Evolutionary conservation across 2,888 invertebrate species (phyloP), one percentile per base, ranked within the genome.

Genomic region (Leptopilina myrica): DNA sequence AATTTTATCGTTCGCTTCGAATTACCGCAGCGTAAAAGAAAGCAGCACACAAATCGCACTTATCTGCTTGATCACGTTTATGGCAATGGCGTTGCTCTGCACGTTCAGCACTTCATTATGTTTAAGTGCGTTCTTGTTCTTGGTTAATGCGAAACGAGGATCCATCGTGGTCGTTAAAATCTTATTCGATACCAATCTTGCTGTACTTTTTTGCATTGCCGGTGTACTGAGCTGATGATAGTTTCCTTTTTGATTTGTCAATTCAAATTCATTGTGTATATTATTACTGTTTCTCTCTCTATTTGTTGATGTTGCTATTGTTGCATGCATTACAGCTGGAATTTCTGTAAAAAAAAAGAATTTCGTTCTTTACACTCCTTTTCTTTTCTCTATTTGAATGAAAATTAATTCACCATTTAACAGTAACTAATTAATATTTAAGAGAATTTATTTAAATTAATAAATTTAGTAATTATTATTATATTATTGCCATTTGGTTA

Each of bases 211-310:
- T 81, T 88, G 89, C 86, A 89, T 87, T 78, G 87, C 86, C 64
- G 89, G 89, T 20, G 90, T 90, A 84, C 90, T 90, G 83, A 87
- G 85, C 84, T 88, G 89, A 79, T 88, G 86, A 81, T 84, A 86
- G 78, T 85, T 78, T 53, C 86, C 87, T 83, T 87, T 88, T 76
- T 86, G 85, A 73, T 87, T 86, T 65, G 90, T 88, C 64, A 83
- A 86, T 69, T 86, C 86, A 9, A 83, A 80, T 67, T 83, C 84
- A 82, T 86, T 87, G 64, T 78, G 79, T 14, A 87, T 87, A 79
- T 85, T 88, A 64, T 82, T 85, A 77, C 86, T 88, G 85, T 86
- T 86, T 76, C 76, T 77, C 77, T 86, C 89, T 49, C 84, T 88
- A 85, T 85, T 84, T 78, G 82, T 88, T 8, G 81, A 81, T 77